Evolutionary conservation across 2,888 invertebrate species (phyloP), one percentile per base, ranked within the genome.

Genomic region (Limenitis camilla): DNA sequence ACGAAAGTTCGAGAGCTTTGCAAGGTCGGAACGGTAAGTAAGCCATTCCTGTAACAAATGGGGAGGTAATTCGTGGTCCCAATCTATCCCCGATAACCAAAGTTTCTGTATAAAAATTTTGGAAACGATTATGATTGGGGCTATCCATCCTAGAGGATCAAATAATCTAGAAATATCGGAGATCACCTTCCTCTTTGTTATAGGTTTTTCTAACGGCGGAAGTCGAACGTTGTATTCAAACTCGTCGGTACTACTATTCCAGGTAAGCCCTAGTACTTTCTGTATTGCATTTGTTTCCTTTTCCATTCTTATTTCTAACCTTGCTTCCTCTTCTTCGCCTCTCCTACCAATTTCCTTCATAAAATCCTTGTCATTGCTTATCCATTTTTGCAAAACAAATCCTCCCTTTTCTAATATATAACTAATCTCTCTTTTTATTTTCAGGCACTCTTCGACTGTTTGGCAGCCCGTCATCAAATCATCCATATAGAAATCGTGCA

Each of bases 311-410:
- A 47, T 30, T 11, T 47, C 38, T 27, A 47, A 31, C 36, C 7
- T 19, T 7, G 27, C 8, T 9, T 40, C 30, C 33, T 30, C 10
- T 5, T 46, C 19, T 30, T 36, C 10, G 30, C 38, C 27, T 38
- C 30, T 33, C 11, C 40, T 35, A 19, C 32, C 29, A 30, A 41
- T 46, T 31, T 40, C 36, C 1, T 52, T 31, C 30, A 46, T n/a
- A 11, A 59, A 49, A 10, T 52, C 46, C 6, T 52, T 43, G 19
- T 33, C 51, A 47, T 56, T 55, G 32, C 56, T 58, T 6, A 41
- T 28, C 62, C 62, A 65, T 42, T 67, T 62, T 19, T 68, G 59
- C 6, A 69, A 48, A 9, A 56, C 41, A 50, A 71, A 67, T n/a
- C 67, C 66, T 33, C 63, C 68, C 29, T 55, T 55, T 39, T 58